A percentile compares a stretch with the other conserved stretches of the same genome.
Evolutionary conservation across 2,113 vertebrate genomes (phyloP).

Genomic region (Abramis brama): DNA sequence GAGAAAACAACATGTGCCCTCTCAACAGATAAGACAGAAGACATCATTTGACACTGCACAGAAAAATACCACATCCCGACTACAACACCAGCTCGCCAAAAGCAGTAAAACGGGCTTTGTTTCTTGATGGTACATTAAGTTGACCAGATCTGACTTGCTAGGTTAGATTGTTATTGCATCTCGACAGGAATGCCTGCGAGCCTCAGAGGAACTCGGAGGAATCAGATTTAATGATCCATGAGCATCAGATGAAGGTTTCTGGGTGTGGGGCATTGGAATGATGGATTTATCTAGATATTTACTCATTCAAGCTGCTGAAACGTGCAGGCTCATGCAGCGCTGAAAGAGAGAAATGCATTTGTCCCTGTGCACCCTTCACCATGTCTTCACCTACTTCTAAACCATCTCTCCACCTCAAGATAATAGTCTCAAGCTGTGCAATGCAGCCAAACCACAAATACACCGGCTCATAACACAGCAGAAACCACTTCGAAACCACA

Average conservation of each 20-base stretch:
- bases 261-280: neutral
- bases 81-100: neutral
- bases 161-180: slow-evolving; percentile 5
- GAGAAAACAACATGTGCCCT: slow-evolving; percentile 57
- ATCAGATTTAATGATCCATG: slow-evolving; percentile 29
- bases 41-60: neutral
- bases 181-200: neutral
- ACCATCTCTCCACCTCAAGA: neutral
- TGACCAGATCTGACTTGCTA: slow-evolving; percentile 8
- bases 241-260: slow-evolving; percentile 18
- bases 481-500: slow-evolving; percentile 58
- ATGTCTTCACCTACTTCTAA: neutral
- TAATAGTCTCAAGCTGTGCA: neutral
- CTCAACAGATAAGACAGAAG: slow-evolving; percentile 55
- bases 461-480: neutral
- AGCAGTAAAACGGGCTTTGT: neutral
- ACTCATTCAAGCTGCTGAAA: slow-evolving; percentile 26
- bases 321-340: neutral
- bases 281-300: slow-evolving; percentile 24
- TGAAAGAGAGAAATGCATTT: neutral
- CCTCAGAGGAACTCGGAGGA: neutral
- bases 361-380: neutral
- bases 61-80: neutral
- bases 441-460: slow-evolving; percentile 1
- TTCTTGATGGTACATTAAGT: slow-evolving; percentile 1